phyloP scores from a whole-genome alignment of 2,113 vertebrate genomes.

The Gallinago undulata region DNA sequence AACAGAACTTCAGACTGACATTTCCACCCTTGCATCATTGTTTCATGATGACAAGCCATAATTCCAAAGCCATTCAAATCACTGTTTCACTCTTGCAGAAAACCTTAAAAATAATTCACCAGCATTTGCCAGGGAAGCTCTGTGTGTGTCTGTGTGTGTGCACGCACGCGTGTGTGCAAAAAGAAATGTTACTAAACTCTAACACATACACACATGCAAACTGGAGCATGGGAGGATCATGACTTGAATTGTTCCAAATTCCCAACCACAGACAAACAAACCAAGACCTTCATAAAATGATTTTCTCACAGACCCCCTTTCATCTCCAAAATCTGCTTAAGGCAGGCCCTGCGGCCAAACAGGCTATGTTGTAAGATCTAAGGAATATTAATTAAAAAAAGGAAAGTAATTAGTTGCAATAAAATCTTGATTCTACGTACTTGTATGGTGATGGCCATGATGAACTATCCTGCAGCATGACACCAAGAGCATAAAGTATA shows the following conservation, averaged over 20 bases:
- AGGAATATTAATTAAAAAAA: neutral
- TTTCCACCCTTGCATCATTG: neutral
- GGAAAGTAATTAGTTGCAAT: neutral
- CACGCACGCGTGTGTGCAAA: neutral
- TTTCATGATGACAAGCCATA: neutral
- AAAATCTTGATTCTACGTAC: slow-evolving; percentile 66
- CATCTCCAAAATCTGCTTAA: neutral
- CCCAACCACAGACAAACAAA: neutral
- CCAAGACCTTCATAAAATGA: neutral
- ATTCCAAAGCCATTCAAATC: slow-evolving; percentile 1
- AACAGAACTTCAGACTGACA: neutral
- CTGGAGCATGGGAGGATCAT: neutral
- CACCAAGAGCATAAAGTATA: slow-evolving; percentile 93
- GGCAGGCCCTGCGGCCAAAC: neutral
- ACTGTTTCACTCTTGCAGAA: neutral
- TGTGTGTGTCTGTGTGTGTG: too few relatives aligned
- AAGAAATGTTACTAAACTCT: neutral
- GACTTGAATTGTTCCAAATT: neutral
- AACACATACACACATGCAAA: neutral
- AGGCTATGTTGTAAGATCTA: neutral
- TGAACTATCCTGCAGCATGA: slow-evolving; percentile 88
- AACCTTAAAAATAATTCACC: neutral
- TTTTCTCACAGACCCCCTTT: neutral
- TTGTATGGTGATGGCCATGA: slow-evolving; percentile 89
- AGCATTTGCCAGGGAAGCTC: neutral